A percentile compares a stretch with the other conserved stretches of the same genome.
Evolutionary conservation across 1,140 invertebrate genomes (phyloP).

Genomic region (Bicyclus anynana): DNA sequence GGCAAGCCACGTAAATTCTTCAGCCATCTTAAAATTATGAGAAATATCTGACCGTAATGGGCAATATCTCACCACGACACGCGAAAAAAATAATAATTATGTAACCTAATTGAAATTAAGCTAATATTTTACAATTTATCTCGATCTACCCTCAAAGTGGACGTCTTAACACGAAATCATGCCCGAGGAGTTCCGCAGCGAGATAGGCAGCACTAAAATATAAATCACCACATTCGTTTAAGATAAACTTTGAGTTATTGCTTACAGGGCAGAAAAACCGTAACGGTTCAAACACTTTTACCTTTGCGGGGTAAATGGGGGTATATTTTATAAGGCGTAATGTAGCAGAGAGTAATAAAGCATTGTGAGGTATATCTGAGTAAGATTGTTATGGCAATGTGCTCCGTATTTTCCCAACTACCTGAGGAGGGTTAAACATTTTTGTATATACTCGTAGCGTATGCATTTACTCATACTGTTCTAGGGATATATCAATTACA

Average conservation of each 20-base stretch:
- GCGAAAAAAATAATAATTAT: too few relatives aligned
- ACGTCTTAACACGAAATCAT: neutral
- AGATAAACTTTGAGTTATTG: constrained; percentile 4
- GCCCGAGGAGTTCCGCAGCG: neutral
- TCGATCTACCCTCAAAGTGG: neutral
- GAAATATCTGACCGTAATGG: too few relatives aligned
- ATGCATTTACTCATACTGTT: too few relatives aligned
- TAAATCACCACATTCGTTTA: constrained; percentile 3
- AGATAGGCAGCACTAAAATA: neutral
- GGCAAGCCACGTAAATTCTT: too few relatives aligned
- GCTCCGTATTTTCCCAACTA: neutral
- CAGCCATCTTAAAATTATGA: too few relatives aligned
- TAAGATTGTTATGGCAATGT: neutral
- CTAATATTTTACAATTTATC: neutral
- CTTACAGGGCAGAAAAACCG: neutral
- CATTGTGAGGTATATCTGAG: neutral
- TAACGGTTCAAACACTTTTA: neutral
- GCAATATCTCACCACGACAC: too few relatives aligned
- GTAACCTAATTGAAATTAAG: neutral
- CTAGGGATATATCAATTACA: too few relatives aligned
- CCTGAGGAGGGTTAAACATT: too few relatives aligned
- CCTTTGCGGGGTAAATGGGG: neutral
- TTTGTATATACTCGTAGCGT: too few relatives aligned
- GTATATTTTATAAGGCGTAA: neutral
- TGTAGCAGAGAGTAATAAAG: neutral